Percentiles rank a stretch among this genome's conserved stretches.
Conservation (phyloP, 2,797 vertebrate species). For the Alauda arvensis region DNA sequence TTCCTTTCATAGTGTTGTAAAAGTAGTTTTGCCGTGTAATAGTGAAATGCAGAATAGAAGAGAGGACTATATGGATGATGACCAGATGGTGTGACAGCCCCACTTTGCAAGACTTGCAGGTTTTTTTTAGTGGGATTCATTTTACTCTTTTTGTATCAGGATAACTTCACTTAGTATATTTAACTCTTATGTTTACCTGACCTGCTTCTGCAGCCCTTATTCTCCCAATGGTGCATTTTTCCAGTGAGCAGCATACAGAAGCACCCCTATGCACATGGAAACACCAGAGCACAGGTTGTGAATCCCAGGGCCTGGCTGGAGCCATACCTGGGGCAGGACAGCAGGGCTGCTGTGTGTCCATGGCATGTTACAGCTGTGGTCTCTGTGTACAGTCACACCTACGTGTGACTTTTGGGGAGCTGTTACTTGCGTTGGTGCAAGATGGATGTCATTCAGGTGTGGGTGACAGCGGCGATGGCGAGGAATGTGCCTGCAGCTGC, state of each 20-base stretch:
- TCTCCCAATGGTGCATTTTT: not conserved
- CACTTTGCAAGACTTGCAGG: not conserved
- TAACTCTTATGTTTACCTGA: not conserved
- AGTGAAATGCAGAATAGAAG: not conserved
- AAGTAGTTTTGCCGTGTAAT: not conserved
- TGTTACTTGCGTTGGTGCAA: not conserved
- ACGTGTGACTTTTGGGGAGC: not conserved
- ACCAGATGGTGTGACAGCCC: not conserved
- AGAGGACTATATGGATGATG: not conserved
- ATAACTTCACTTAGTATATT: not conserved
- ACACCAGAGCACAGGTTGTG: not conserved
- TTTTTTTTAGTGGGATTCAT: not conserved
- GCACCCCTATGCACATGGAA: not conserved
- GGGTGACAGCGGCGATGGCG: not conserved
- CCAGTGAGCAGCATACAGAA: not conserved
- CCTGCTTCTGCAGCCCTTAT: not conserved
- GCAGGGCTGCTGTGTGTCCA: accelerated
- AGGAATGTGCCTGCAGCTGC: not conserved
- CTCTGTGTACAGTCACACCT: accelerated
- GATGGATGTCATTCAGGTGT: not conserved
- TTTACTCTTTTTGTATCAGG: not conserved
- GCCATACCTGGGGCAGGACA: not conserved
- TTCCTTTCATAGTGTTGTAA: not conserved
- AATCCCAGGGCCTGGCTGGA: not conserved
- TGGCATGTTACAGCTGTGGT: accelerated